phyloP scores from a whole-genome alignment of 2,888 invertebrate genomes.

The Phrixothrix hirtus region DNA sequence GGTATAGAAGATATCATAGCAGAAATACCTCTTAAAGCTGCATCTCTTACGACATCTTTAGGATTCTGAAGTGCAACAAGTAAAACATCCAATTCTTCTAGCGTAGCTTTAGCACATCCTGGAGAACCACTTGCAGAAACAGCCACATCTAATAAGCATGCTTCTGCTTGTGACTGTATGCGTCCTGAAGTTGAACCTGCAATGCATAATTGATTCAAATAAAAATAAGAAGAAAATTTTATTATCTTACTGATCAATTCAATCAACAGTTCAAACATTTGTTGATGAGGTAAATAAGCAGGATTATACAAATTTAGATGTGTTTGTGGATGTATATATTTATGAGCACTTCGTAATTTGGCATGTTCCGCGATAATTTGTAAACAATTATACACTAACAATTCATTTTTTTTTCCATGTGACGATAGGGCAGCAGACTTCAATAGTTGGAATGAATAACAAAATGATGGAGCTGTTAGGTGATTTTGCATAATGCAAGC shows the following conservation, averaged over 20 bases:
- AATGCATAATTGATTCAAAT: conserved; percentile 10
- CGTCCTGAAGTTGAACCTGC: conserved; percentile 67
- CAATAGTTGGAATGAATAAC: conserved; percentile 80
- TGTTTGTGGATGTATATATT: not conserved
- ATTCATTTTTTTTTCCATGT: conserved; percentile 58
- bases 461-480: conserved; percentile 76
- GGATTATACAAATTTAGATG: conserved; percentile 68
- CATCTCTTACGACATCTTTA: conserved; percentile 74
- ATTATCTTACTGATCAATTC: conserved; percentile 68
- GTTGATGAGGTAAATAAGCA: conserved; percentile 75
- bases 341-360: conserved; percentile 60
- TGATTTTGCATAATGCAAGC: conserved; percentile 43
- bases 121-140: conserved; percentile 70
- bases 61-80: conserved; percentile 77
- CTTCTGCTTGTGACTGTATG: conserved; percentile 76
- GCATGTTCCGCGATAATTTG: conserved; percentile 76
- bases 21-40: conserved; percentile 73
- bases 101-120: conserved; percentile 65
- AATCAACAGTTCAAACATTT: conserved; percentile 80
- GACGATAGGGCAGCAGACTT: conserved; percentile 62
- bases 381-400: conserved; percentile 64
- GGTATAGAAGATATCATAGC: conserved; percentile 68
- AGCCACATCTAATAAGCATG: conserved; percentile 81
- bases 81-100: conserved; percentile 76
- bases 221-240: conserved; percentile 1